Percentiles rank a stretch among this genome's conserved stretches.
These are phyloP conservation scores for Oreochromis aureus DNA, from an alignment of 2,113 vertebrate species.

Conservation along the genomic window DNA sequence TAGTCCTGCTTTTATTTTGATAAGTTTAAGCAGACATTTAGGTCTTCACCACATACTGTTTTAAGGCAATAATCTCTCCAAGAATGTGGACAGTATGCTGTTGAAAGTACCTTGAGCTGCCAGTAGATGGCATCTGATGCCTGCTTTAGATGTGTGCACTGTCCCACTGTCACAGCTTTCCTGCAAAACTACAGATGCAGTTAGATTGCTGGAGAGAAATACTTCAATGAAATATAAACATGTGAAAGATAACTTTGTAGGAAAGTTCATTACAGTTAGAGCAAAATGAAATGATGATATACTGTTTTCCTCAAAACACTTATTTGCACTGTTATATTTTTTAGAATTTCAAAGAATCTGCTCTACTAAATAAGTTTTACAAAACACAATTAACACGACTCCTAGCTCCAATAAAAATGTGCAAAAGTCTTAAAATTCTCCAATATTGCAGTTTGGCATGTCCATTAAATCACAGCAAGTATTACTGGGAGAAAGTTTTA, in stretches of 20 bases:
- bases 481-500: conserved; percentile 25
- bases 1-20: neutral
- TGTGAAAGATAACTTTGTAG: neutral
- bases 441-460: neutral
- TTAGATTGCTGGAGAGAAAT: neutral
- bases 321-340: neutral
- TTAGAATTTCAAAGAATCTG: neutral
- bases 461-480: conserved; percentile 41
- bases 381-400: neutral
- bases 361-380: neutral
- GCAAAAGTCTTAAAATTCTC: neutral
- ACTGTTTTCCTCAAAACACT: neutral
- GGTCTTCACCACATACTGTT: neutral
- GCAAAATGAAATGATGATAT: neutral
- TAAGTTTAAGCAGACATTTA: neutral
- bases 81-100: neutral
- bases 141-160: conserved; percentile 33
- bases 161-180: neutral
- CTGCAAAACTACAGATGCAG: neutral
- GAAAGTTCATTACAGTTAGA: neutral
- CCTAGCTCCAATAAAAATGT: neutral
- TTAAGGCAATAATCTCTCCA: neutral
- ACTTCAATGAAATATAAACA: neutral
- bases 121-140: conserved; percentile 72
- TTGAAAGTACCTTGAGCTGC: neutral